Evolutionary conservation across 2,888 invertebrate genomes (phyloP).

Genomic region (Calliscelio sp.): DNA sequence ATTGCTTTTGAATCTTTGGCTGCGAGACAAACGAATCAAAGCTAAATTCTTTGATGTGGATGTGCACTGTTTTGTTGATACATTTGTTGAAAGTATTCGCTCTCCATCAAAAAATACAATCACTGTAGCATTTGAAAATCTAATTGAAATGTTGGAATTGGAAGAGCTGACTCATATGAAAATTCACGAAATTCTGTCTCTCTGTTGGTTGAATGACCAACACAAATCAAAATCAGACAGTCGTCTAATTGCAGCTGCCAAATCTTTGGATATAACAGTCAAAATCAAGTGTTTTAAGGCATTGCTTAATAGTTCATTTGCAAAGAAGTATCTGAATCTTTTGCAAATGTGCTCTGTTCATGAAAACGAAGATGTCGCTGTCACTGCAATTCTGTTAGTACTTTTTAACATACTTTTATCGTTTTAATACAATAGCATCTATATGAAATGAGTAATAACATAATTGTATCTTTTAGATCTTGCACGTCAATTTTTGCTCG

Average conservation of each 20-base stretch:
- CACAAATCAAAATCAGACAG: constrained; percentile 73
- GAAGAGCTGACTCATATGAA: constrained; percentile 77
- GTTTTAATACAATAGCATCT: too few species aligned
- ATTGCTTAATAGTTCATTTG: constrained; percentile 78
- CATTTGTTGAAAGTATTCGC: constrained; percentile 72
- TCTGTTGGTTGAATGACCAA: constrained; percentile 78
- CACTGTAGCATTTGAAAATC: constrained; percentile 78
- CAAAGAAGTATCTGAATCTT: constrained; percentile 78
- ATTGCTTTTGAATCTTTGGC: constrained; percentile 76
- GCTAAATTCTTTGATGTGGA: constrained; percentile 76
- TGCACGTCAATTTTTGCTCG: constrained; percentile 76
- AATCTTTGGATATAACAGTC: constrained; percentile 77
- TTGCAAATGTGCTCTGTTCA: constrained; percentile 77
- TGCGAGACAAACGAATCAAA: constrained; percentile 71
- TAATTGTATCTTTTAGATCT: constrained; percentile 65
- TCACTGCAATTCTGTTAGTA: constrained; percentile 80
- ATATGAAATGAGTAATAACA: neutral
- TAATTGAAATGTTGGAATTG: constrained; percentile 79
- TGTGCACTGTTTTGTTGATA: constrained; percentile 66
- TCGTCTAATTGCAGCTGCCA: constrained; percentile 75
- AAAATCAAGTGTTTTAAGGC: constrained; percentile 80
- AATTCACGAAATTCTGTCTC: constrained; percentile 79
- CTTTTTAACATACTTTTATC: neutral
- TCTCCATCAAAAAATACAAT: constrained; percentile 69
- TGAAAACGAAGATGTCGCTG: constrained; percentile 77